phyloP scores from a whole-genome alignment of 2,888 invertebrate species.

The Cheilosia scutellata region DNA sequence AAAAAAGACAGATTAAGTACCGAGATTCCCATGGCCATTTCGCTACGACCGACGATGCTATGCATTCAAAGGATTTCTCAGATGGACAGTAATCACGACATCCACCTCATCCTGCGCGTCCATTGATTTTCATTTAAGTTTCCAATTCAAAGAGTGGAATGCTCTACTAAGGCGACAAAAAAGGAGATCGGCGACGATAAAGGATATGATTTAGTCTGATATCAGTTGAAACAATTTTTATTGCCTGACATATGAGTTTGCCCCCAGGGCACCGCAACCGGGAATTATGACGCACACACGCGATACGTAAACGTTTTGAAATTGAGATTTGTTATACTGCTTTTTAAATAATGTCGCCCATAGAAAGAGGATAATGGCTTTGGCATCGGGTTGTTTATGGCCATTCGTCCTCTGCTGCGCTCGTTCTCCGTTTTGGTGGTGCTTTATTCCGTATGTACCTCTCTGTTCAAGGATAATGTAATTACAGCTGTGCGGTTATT shows the following conservation, averaged over 20 bases:
- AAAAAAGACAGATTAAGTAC: conserved; percentile 56
- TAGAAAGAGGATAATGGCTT: conserved; percentile 58
- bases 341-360: conserved; percentile 55
- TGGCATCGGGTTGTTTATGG: conserved; percentile 59
- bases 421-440: conserved; percentile 4
- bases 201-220: conserved; percentile 64
- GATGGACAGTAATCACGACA: conserved; percentile 60
- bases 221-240: conserved; percentile 66
- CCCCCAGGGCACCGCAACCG: not conserved
- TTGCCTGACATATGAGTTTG: conserved; percentile 66
- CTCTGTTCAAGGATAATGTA: conserved; percentile 44
- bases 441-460: conserved; percentile 14
- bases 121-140: conserved; percentile 69
- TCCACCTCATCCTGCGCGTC: conserved; percentile 36
- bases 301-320: conserved; percentile 63
- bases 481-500: conserved; percentile 62
- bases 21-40: conserved; percentile 42
- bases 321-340: conserved; percentile 71
- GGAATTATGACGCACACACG: conserved; percentile 56
- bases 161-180: conserved; percentile 4
- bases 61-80: conserved; percentile 41
- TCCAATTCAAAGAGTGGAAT: conserved; percentile 33
- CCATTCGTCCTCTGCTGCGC: conserved; percentile 14
- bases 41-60: not conserved
- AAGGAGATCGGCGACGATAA: conserved; percentile 17